Evolutionary conservation across 1,140 invertebrate species (phyloP), one percentile per base, ranked within the genome.

Genomic region (Trichonephila clavata): DNA sequence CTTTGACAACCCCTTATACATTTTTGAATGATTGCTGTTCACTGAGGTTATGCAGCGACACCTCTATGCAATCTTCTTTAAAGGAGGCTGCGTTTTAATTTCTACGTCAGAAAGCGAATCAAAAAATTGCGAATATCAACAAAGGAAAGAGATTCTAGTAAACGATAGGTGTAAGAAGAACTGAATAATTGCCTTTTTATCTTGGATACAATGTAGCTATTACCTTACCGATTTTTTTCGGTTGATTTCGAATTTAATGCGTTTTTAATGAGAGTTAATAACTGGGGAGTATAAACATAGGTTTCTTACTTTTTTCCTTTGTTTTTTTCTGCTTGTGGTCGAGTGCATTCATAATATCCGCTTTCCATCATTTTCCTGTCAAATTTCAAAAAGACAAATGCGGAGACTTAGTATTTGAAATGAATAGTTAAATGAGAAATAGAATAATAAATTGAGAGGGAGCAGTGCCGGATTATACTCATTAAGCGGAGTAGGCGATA

Each of bases 1-100:
- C 71, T 77, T 27, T 77, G 71, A 77, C 71, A 77, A 77, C 71
- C 71, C 27, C 71, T 77, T 39, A 77, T 77, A 77, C 71, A 18
- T 39, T 77, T 77, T 39, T 77, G 71, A 77, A 32, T 77, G 71
- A 77, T 77, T 39, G 18, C 71, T 77, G 14, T 32, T 1, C 24
- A 7, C 16, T 32, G 18, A 7, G 32, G 27, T 18, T 8, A 32
- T 77, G 7, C 71, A 77, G 32, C 7, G 71, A 77, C 71, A 77
- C 71, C 71, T 77, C 27, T 77, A 14, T 77, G 27, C 71, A 77
- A 77, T 77, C 27, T 77, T 32, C 18, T 13, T 39, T 5, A 13
- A 77, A 77, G 18, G 32, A 77, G 18, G 18, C 50, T 77, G 18
- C 24, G 16, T 77, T 77, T 77, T 77, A 77, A 77, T 77, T 18